Evolutionary conservation across 2,888 invertebrate species (phyloP), one percentile per base, ranked within the genome.

Genomic region (Melieria picta): DNA sequence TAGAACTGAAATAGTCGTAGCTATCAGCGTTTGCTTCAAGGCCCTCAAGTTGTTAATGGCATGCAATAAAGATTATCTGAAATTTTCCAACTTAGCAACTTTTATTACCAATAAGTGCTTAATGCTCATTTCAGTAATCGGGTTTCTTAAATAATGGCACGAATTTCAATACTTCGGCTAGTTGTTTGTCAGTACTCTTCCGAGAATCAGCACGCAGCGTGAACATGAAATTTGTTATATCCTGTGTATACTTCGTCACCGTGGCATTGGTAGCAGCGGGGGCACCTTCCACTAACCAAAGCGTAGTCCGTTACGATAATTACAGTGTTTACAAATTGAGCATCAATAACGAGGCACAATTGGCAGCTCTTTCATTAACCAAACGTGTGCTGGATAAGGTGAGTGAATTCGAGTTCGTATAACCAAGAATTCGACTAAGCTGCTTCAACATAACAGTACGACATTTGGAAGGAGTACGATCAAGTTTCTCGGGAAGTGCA

Each of bases 321-420:
- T 84, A 79, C 42, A 78, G 79, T 43, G 84, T 87, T 1, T 84
- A 82, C 58, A 81, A 81, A 63, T 72, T 85, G n/a, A 81, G 82
- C 2, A 90, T 91, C 0, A 76, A 81, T 52, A 87, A 87, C 10
- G 85, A 88, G 42, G 80, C 86, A 43, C 89, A 91, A 74, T 83
- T 91, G 3, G 78, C 88, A 16, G 79, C 63, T 72, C 90, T 74
- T 78, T 85, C 77, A 16, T 74, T 72, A n/a, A 55, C 80, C 5
- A 67, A 83, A 85, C 72, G 79, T 83, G 58, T 72, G 1, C 48
- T 76, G 10, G 74, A 72, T 42, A 79, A 76, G 76, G 81, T 81
- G 69, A 75, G 73, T 57, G 45, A 47, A 10, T 47, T 7, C 16
- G 5, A 45, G 10, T 4, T 58, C 1, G 10, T 7, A 50, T 42